phyloP scores from a whole-genome alignment of 1,140 invertebrate species.

The Drosophila mauritiana region DNA sequence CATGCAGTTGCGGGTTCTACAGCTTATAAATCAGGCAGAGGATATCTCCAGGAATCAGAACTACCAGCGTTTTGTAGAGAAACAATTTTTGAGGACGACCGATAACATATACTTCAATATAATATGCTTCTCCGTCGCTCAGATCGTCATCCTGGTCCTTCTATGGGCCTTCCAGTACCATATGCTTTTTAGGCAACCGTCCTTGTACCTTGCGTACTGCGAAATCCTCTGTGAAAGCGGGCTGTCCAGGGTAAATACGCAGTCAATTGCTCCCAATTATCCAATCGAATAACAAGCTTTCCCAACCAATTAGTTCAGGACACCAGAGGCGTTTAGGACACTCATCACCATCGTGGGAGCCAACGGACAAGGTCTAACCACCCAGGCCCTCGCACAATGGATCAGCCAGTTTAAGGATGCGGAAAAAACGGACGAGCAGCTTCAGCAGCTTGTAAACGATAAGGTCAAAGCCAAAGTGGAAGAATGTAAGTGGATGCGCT shows the following conservation, averaged over 20 bases:
- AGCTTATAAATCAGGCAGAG: conserved; percentile 98
- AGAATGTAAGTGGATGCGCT: conserved; percentile 2
- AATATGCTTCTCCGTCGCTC: conserved; percentile 97
- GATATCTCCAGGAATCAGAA: conserved; percentile 99
- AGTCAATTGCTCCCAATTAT: not conserved
- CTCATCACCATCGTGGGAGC: not conserved
- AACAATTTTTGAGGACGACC: conserved; percentile 97
- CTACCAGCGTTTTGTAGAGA: conserved; percentile 99
- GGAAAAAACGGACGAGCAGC: not conserved
- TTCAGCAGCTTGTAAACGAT: not conserved
- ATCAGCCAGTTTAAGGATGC: not conserved
- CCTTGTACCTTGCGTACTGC: not conserved
- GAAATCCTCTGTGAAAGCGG: not conserved
- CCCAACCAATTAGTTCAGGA: conserved; percentile 2
- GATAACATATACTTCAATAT: conserved; percentile 98
- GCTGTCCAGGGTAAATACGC: conserved; percentile 1
- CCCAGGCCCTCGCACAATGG: not conserved
- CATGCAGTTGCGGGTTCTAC: conserved; percentile 96
- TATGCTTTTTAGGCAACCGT: not conserved
- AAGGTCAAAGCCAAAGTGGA: not conserved
- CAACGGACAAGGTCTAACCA: not conserved
- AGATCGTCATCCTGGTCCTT: conserved; percentile 93
- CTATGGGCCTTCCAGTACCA: conserved; percentile 85
- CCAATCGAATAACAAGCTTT: not conserved
- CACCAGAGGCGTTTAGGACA: not conserved